Evolutionary conservation across 2,113 vertebrate genomes (phyloP).

Genomic region (Sclerurus mexicanus): DNA sequence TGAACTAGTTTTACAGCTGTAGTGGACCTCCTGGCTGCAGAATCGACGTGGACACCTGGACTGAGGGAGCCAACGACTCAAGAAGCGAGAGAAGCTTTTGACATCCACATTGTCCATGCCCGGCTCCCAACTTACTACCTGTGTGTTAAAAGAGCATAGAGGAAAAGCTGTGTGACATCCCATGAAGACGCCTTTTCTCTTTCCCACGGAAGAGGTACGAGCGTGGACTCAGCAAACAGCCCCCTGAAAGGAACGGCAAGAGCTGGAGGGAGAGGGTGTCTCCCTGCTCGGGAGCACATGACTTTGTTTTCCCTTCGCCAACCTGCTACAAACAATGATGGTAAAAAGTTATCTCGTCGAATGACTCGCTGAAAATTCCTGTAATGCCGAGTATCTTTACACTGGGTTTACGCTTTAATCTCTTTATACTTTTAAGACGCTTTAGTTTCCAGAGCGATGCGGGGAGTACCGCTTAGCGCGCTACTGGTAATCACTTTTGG

Average conservation of each 20-base stretch:
- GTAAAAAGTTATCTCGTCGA: not conserved
- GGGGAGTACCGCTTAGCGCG: not conserved
- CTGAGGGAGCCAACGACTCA: not conserved
- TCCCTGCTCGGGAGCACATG: not conserved
- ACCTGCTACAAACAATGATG: not conserved
- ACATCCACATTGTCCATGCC: not conserved
- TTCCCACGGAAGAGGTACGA: not conserved
- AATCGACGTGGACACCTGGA: not conserved
- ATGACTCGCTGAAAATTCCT: not conserved
- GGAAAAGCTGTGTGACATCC: not conserved
- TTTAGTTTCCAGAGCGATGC: not conserved
- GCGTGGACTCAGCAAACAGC: not conserved
- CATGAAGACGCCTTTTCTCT: not conserved
- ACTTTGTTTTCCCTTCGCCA: not conserved
- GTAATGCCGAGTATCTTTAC: not conserved
- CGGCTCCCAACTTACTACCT: not conserved
- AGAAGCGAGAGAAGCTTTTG: not conserved
- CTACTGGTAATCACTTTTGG: not conserved
- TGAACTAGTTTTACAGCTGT: not conserved
- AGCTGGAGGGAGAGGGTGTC: not conserved
- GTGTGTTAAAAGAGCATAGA: rapidly evolving
- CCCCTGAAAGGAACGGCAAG: not conserved
- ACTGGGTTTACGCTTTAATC: not conserved
- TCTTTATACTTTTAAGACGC: conserved; percentile 30
- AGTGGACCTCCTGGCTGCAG: not conserved